phyloP scores from a whole-genome alignment of 2,797 vertebrate genomes.

The Chromobotia macracanthus region DNA sequence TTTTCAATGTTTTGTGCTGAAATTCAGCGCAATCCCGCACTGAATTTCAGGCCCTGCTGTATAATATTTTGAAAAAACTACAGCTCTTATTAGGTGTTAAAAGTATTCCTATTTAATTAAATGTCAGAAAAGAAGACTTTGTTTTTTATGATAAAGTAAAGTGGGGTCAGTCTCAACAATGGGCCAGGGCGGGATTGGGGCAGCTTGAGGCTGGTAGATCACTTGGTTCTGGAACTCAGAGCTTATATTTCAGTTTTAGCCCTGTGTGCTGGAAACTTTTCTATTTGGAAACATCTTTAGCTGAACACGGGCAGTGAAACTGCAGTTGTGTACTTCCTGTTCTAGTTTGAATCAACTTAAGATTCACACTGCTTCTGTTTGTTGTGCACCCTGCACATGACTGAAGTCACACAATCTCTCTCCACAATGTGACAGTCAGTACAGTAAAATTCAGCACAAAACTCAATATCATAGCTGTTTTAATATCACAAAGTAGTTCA shows the following conservation, averaged over 20 bases:
- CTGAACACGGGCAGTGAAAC: conserved; percentile 29
- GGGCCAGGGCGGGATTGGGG: too few species aligned
- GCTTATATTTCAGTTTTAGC: neutral
- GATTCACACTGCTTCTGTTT: conserved; percentile 28
- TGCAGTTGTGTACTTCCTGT: conserved; percentile 6
- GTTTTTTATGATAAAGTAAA: too few species aligned
- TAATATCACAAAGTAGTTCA: too few species aligned
- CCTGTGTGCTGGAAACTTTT: neutral
- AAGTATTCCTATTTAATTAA: too few species aligned
- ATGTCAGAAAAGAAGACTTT: too few species aligned
- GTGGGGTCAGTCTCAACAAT: too few species aligned
- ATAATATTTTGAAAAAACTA: too few species aligned
- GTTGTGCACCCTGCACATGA: conserved; percentile 17
- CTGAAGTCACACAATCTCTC: conserved; percentile 1
- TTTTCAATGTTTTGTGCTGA: too few species aligned
- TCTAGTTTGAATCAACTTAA: conserved; percentile 10
- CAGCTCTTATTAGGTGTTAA: too few species aligned
- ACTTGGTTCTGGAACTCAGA: neutral
- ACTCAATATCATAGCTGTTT: neutral
- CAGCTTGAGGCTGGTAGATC: neutral
- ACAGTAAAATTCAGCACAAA: too few species aligned
- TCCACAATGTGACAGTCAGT: neutral
- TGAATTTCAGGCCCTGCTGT: too few species aligned
- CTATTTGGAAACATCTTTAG: neutral
- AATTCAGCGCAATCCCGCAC: too few species aligned